A percentile compares a stretch with the other conserved stretches of the same genome.
Evolutionary conservation across 2,888 invertebrate species (phyloP).

Genomic region (Euzophera pinguis): DNA sequence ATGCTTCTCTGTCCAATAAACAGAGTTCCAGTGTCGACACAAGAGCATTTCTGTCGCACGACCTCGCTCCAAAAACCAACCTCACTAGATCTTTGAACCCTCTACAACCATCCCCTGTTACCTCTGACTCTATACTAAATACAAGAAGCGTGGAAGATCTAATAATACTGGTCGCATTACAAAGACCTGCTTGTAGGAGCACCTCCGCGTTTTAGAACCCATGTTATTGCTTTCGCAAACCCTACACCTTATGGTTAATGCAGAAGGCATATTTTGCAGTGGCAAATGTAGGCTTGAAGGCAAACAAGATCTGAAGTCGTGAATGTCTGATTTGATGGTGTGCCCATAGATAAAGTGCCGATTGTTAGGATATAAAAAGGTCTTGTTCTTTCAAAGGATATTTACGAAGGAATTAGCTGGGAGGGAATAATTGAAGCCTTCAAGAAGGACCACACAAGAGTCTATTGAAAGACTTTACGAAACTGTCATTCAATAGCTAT

Average conservation of each 20-base stretch:
- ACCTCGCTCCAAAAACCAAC: conserved; percentile 58
- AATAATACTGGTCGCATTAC: conserved; percentile 51
- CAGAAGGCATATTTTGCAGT: conserved; percentile 52
- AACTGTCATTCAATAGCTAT: no score
- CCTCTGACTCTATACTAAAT: conserved; percentile 28
- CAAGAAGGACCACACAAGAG: not conserved
- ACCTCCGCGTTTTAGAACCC: conserved; percentile 69
- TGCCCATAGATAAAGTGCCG: conserved; percentile 41
- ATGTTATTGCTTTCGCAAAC: conserved; percentile 45
- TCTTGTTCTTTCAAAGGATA: conserved; percentile 19
- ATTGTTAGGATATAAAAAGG: conserved; percentile 35
- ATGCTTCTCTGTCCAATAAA: conserved; percentile 68
- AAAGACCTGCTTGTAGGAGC: conserved; percentile 72
- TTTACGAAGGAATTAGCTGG: conserved; percentile 12
- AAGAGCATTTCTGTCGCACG: conserved; percentile 69
- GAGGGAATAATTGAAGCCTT: not conserved
- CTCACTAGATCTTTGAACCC: conserved; percentile 34
- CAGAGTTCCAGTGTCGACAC: conserved; percentile 71
- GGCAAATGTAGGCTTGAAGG: conserved; percentile 49
- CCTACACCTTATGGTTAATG: conserved; percentile 36
- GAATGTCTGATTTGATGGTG: conserved; percentile 61
- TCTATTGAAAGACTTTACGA: no score
- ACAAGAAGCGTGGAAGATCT: conserved; percentile 49
- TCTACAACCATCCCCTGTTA: conserved; percentile 31
- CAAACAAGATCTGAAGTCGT: conserved; percentile 65